These are phyloP conservation scores for Hesperia comma DNA, from an alignment of 2,888 invertebrate species.

Conservation along the genomic window DNA sequence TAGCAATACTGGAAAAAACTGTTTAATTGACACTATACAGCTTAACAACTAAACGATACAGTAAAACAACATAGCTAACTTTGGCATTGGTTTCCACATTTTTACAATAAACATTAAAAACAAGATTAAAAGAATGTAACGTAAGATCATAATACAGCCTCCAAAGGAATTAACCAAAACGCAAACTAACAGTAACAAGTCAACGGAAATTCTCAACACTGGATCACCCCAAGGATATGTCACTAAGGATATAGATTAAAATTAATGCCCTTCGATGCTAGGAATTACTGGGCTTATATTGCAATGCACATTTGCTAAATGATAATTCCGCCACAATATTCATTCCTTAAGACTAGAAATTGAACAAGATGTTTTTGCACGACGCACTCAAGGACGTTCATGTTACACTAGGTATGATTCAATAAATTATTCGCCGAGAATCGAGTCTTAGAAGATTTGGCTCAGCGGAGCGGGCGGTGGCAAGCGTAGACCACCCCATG, in stretches of 20 bases:
- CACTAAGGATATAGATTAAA: constrained; percentile 64
- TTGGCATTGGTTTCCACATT: constrained; percentile 83
- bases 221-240: constrained; percentile 75
- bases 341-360: constrained; percentile 81
- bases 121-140: constrained; percentile 73
- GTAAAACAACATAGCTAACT: constrained; percentile 83
- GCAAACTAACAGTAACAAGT: constrained; percentile 74
- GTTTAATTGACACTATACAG: constrained; percentile 83
- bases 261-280: constrained; percentile 77
- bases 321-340: constrained; percentile 62
- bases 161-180: constrained; percentile 63
- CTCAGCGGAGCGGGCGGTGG: constrained; percentile 82
- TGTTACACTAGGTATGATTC: constrained; percentile 43
- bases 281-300: constrained; percentile 73
- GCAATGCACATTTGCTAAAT: constrained; percentile 57
- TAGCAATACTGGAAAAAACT: constrained; percentile 79
- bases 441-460: constrained; percentile 76
- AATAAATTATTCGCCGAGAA: constrained; percentile 51
- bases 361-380: constrained; percentile 59
- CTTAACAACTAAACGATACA: constrained; percentile 76
- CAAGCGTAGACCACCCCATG: constrained; percentile 90
- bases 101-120: constrained; percentile 79
- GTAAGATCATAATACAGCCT: constrained; percentile 62
- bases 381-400: constrained; percentile 45
- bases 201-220: constrained; percentile 68